These are phyloP conservation scores for Falcunculus frontatus DNA, from an alignment of 2,113 vertebrate genomes.

Conservation along the genomic window DNA sequence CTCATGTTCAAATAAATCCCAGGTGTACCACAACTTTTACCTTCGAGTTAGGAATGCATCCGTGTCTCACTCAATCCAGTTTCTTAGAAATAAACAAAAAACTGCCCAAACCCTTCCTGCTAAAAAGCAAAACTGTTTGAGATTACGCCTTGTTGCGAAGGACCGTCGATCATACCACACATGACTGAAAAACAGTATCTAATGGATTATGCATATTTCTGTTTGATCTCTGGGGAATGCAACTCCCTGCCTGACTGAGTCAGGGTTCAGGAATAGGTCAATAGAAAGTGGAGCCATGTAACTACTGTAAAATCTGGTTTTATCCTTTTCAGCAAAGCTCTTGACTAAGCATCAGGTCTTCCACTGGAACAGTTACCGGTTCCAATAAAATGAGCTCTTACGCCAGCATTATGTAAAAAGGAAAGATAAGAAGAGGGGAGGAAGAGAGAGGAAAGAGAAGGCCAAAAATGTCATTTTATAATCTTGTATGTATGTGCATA, in stretches of 20 bases:
- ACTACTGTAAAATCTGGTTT: slow-evolving; percentile 52
- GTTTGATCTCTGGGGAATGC: slow-evolving; percentile 60
- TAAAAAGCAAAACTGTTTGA: neutral
- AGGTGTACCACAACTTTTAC: neutral
- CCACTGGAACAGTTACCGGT: neutral
- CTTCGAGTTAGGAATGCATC: neutral
- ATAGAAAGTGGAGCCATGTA: slow-evolving; percentile 31
- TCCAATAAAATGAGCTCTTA: neutral
- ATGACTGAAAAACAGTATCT: slow-evolving; percentile 48
- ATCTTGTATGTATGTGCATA: neutral
- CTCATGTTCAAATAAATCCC: neutral
- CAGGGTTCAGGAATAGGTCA: slow-evolving; percentile 61
- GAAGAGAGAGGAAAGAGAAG: neutral
- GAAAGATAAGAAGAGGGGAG: neutral
- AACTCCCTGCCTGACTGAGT: slow-evolving; percentile 37
- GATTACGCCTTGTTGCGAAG: neutral
- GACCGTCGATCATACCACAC: neutral
- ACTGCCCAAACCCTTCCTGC: neutral
- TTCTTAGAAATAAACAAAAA: neutral
- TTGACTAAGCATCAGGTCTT: neutral
- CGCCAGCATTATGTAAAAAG: neutral
- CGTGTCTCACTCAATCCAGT: neutral
- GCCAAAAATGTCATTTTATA: neutral
- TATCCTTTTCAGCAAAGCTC: slow-evolving; percentile 25
- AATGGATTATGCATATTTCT: slow-evolving; percentile 58